Evolutionary conservation across 2,113 vertebrate species (phyloP).

Genomic region (Hucho hucho): DNA sequence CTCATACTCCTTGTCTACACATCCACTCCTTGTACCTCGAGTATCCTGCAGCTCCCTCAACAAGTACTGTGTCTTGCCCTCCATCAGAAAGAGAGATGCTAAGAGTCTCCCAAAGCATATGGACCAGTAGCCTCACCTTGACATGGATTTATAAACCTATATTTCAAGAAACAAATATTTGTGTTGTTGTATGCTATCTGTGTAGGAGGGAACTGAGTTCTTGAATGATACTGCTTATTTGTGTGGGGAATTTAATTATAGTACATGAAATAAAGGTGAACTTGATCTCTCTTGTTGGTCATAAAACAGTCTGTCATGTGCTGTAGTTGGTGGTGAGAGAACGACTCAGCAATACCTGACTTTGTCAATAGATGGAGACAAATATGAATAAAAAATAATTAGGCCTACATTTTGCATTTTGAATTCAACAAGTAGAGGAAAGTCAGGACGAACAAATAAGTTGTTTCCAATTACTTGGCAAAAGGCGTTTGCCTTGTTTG

Average conservation of each 20-base stretch:
- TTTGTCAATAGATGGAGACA: slow-evolving; percentile 6
- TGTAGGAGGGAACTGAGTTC: background rate
- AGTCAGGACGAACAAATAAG: background rate
- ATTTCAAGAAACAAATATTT: background rate
- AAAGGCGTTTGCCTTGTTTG: too few relatives aligned
- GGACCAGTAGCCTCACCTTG: background rate
- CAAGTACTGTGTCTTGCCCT: slow-evolving; percentile 23
- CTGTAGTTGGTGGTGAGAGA: too few relatives aligned
- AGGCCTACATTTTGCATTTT: background rate
- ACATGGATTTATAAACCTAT: background rate
- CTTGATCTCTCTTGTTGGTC: too few relatives aligned
- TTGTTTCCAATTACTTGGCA: background rate
- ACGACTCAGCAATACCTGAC: background rate
- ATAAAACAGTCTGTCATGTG: too few relatives aligned
- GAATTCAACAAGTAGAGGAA: background rate
- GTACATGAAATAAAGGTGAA: too few relatives aligned
- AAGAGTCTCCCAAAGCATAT: background rate
- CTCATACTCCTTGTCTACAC: background rate
- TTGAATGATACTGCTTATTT: background rate
- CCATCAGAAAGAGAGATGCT: slow-evolving; percentile 3
- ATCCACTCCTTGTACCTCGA: background rate
- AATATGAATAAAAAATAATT: background rate
- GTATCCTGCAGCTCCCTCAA: slow-evolving; percentile 5
- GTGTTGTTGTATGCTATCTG: background rate
- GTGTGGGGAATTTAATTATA: too few relatives aligned